Evolutionary conservation across 2,888 invertebrate species (phyloP).

Genomic region (Holacanthella duospinosa): DNA sequence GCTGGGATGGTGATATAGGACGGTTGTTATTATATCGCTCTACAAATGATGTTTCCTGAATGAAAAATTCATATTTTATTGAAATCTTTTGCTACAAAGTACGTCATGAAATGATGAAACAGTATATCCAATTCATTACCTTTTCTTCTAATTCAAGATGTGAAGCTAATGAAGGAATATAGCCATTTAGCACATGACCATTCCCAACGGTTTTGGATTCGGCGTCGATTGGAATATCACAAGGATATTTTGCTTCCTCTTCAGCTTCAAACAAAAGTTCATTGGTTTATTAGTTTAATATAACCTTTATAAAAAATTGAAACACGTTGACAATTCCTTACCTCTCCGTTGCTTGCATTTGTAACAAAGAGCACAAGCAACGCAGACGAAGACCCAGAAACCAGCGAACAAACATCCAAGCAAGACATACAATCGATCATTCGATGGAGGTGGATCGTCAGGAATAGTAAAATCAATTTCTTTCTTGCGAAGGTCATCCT

Average conservation of each 20-base stretch:
- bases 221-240: constrained; percentile 29
- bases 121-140: constrained; percentile 22
- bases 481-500: constrained; percentile 22
- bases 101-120: not conserved
- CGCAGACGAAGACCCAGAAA: constrained; percentile 42
- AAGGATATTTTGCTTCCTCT: constrained; percentile 37
- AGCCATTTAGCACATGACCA: constrained; percentile 33
- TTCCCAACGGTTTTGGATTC: constrained; percentile 34
- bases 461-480: constrained; percentile 27
- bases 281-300: not conserved
- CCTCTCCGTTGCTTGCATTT: constrained; percentile 36
- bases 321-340: constrained; percentile 9
- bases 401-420: constrained; percentile 50
- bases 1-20: constrained; percentile 37
- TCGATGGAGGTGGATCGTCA: constrained; percentile 33
- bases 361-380: constrained; percentile 35
- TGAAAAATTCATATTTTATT: constrained; percentile 1
- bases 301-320: not conserved
- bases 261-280: constrained; percentile 22
- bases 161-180: constrained; percentile 36
- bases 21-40: constrained; percentile 54
- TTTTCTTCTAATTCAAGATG: constrained; percentile 36
- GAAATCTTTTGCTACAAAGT: not conserved
- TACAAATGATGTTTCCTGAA: constrained; percentile 55
- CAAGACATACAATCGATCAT: constrained; percentile 47